Evolutionary conservation across 2,888 invertebrate species (phyloP), one percentile per base, ranked within the genome.

Genomic region (Drosophila multiciliata): DNA sequence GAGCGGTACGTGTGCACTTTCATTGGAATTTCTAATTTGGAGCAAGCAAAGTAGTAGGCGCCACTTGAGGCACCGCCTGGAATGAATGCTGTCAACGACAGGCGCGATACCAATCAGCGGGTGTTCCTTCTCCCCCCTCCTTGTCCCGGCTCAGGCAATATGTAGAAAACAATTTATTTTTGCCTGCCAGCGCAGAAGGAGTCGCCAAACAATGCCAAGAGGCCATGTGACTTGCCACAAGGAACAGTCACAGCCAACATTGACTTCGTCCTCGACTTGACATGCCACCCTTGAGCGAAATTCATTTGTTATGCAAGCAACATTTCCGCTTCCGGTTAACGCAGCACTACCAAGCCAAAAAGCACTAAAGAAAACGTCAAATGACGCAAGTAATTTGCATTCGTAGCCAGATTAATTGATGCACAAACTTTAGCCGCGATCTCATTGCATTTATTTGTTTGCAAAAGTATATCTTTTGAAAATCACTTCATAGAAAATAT

Each of bases 271-370:
- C 50, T 29, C 17, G 33, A 17, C 36, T 58, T 72, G 70, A 65
- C 81, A 64, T 64, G 70, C 78, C 73, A 57, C 75, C 71, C 69
- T 64, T 66, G 70, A 76, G 88, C 78, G 79, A 83, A 88, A 84
- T 84, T 91, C 87, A 91, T 91, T 91, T 91, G 89, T 91, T 91
- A 91, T 91, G 86, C 91, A 91, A 86, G 85, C 85, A 83, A 89
- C 91, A 90, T 91, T 91, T 91, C 91, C 91, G 91, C 80, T 91
- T 91, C 91, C 91, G 90, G 87, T 91, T 86, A 87, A 81, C 79
- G 87, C 87, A 83, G 84, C 78, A 70, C 79, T 79, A 73, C 71
- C 67, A 38, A 57, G 12, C 15, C n/a, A 42, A 40, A 29, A 29
- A 54, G 53, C 26, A 15, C 23, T 8, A 45, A 62, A 66, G 58